A percentile compares a stretch with the other conserved stretches of the same genome.
These are phyloP conservation scores for Pseudachorutes palmiensis DNA, from an alignment of 1,140 invertebrate genomes.

Conservation along the genomic window DNA sequence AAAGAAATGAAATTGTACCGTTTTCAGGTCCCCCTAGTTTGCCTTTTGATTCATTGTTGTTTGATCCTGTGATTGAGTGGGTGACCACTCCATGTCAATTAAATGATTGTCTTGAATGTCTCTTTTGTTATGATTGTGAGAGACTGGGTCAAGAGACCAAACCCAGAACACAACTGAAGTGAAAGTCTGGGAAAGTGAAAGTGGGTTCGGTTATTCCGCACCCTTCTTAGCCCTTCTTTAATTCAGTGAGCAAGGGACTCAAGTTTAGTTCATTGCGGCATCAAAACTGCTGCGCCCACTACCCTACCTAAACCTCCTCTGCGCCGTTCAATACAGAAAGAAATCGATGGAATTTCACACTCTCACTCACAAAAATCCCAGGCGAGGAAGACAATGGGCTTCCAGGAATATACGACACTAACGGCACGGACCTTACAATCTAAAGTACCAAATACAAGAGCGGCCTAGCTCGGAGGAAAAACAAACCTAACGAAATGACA, in stretches of 20 bases:
- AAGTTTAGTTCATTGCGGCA: background rate
- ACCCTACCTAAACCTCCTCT: constrained; percentile 2
- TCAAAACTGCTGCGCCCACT: background rate
- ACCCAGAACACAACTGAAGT: background rate
- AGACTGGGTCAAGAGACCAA: constrained; percentile 12
- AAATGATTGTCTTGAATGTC: background rate
- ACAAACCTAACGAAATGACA: too few species aligned
- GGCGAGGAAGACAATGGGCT: background rate
- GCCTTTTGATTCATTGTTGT: too few species aligned
- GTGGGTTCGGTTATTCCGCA: background rate
- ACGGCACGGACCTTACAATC: too few species aligned
- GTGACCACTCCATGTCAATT: background rate
- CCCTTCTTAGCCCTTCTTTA: background rate
- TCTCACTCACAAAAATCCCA: background rate
- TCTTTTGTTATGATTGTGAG: background rate
- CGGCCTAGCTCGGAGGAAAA: too few species aligned
- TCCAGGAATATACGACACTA: too few species aligned
- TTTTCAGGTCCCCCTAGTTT: too few species aligned
- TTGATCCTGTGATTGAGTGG: background rate
- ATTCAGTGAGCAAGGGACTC: background rate
- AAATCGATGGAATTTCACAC: constrained; percentile 34
- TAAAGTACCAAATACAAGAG: too few species aligned
- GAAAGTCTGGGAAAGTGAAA: background rate
- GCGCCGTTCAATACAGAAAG: constrained; percentile 38
- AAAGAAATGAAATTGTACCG: too few species aligned